Evolutionary conservation across 64 coral and sea anemone species (phyloP).

Genomic region (Montipora efflorescens): DNA sequence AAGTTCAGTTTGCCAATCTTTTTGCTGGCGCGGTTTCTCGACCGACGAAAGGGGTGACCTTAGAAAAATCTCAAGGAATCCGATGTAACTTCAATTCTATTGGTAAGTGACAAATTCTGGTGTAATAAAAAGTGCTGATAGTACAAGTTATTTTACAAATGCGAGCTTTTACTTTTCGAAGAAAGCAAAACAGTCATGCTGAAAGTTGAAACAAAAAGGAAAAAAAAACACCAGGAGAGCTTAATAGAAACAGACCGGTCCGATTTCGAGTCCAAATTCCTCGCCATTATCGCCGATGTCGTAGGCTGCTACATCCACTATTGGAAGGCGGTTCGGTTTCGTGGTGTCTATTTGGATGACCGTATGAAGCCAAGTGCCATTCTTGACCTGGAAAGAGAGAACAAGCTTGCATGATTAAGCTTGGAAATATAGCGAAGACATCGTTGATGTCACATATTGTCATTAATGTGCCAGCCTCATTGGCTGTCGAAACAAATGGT

Average conservation of each 20-base stretch:
- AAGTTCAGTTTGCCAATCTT: too few species aligned
- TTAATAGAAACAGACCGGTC: slow-evolving; percentile 82
- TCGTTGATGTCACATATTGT: too few species aligned
- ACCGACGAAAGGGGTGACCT: too few species aligned
- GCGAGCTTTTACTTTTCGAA: neutral
- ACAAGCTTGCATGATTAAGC: neutral
- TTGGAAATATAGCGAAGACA: too few species aligned
- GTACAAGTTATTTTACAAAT: slow-evolving; percentile 41
- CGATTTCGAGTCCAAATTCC: slow-evolving; percentile 89
- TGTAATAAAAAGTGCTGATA: neutral
- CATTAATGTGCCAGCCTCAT: too few species aligned
- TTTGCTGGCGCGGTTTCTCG: too few species aligned
- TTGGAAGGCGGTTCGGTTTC: slow-evolving; percentile 69
- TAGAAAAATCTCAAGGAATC: too few species aligned
- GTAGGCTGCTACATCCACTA: slow-evolving; percentile 72
- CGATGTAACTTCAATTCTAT: too few species aligned
- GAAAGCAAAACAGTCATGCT: neutral
- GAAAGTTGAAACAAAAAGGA: too few species aligned
- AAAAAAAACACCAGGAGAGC: neutral
- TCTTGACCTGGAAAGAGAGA: slow-evolving; percentile 49
- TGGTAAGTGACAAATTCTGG: neutral
- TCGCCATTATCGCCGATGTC: slow-evolving; percentile 73
- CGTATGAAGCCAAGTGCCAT: slow-evolving; percentile 83
- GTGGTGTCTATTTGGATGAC: slow-evolving; percentile 63
- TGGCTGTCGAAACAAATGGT: too few species aligned